Evolutionary conservation across 2,888 invertebrate genomes (phyloP).

Genomic region (Pyrocoelia pectoralis): DNA sequence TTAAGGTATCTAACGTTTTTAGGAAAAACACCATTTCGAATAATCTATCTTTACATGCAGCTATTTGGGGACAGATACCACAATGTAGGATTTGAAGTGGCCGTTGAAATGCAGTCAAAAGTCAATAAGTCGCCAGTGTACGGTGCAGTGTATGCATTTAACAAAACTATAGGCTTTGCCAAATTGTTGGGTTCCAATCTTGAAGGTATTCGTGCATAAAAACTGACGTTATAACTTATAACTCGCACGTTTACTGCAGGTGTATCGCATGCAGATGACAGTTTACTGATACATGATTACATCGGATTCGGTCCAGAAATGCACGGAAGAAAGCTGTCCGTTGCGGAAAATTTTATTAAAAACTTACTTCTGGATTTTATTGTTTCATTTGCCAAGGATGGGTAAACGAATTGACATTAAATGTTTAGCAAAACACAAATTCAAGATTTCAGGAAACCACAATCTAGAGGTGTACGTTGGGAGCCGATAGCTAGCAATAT

Average conservation of each 20-base stretch:
- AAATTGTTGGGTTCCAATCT: neutral
- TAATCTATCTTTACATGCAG: slow-evolving; percentile 48
- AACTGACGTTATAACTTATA: too few species aligned
- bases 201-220: neutral
- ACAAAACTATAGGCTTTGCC: slow-evolving; percentile 44
- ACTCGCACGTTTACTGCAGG: slow-evolving; percentile 51
- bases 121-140: slow-evolving; percentile 63
- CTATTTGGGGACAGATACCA: slow-evolving; percentile 71
- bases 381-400: neutral
- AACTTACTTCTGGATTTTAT: slow-evolving; percentile 16
- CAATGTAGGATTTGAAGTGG: slow-evolving; percentile 48
- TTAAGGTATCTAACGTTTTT: slow-evolving; percentile 39
- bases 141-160: neutral
- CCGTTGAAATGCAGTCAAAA: slow-evolving; percentile 44
- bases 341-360: slow-evolving; percentile 11
- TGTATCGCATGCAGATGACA: slow-evolving; percentile 66
- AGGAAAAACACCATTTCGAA: too few species aligned
- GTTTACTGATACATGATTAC: neutral
- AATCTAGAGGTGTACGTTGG: neutral
- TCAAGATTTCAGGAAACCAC: neutral
- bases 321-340: neutral
- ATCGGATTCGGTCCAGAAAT: neutral
- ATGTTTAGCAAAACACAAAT: too few species aligned
- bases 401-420: neutral
- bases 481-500: neutral